These are phyloP conservation scores for Eleutherodactylus coqui DNA, from an alignment of 2,797 vertebrate genomes.

Conservation along the genomic window DNA sequence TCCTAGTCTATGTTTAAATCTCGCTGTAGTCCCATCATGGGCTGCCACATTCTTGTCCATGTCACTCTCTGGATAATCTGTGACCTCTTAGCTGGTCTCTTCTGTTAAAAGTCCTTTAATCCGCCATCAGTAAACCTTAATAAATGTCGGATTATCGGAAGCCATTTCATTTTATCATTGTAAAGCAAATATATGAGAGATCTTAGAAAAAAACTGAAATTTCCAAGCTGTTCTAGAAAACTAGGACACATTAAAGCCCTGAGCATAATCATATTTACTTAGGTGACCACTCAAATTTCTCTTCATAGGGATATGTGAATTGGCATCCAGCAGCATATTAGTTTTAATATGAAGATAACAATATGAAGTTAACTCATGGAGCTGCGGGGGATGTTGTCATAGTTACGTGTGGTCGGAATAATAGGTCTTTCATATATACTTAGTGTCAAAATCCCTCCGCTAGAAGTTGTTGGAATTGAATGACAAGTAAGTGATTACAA, in stretches of 20 bases:
- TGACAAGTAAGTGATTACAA: too few relatives aligned
- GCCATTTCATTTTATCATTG: not conserved
- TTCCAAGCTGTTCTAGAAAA: not conserved
- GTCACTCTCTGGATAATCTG: too few relatives aligned
- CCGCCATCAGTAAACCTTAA: not conserved
- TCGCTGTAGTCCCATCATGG: too few relatives aligned
- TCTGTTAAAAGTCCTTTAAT: not conserved
- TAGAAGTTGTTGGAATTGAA: too few relatives aligned
- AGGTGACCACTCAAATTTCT: not conserved
- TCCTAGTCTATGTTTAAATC: too few relatives aligned
- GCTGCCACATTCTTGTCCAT: too few relatives aligned
- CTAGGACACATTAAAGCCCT: slow-evolving; percentile 6
- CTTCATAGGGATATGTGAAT: not conserved
- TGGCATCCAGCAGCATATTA: not conserved
- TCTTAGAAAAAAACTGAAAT: not conserved
- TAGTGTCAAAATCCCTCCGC: too few relatives aligned
- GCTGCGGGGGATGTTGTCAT: not conserved
- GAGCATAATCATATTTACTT: not conserved
- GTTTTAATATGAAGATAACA: not conserved
- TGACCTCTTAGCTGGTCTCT: too few relatives aligned
- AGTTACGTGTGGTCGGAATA: not conserved
- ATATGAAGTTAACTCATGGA: not conserved
- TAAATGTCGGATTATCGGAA: not conserved
- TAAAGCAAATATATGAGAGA: not conserved
- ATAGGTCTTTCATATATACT: not conserved